These are phyloP conservation scores for Pterocles burchelli DNA, from an alignment of 2,113 vertebrate species.

Conservation along the genomic window DNA sequence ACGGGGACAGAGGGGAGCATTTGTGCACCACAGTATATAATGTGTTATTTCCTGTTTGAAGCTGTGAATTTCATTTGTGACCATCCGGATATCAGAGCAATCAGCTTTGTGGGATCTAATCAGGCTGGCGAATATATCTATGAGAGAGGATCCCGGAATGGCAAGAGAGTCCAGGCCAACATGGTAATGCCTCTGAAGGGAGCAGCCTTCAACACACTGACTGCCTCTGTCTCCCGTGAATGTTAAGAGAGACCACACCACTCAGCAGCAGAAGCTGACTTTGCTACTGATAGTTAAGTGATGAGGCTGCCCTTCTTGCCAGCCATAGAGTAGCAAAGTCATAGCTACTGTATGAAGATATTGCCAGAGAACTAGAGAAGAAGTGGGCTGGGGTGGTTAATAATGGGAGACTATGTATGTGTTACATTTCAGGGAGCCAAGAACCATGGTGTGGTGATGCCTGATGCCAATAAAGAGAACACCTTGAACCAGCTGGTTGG, in stretches of 20 bases:
- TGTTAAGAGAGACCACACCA: background rate
- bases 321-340: background rate
- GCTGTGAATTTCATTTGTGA: slow-evolving; percentile 97
- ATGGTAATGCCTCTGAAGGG: slow-evolving; percentile 81
- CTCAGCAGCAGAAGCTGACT: background rate
- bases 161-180: slow-evolving; percentile 97
- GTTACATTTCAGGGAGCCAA: slow-evolving; percentile 87
- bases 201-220: background rate
- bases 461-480: slow-evolving; percentile 97
- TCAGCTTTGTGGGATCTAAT: slow-evolving; percentile 99
- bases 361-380: background rate
- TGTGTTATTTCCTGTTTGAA: slow-evolving; percentile 71
- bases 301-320: background rate
- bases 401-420: background rate
- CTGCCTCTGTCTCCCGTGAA: background rate
- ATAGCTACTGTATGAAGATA: background rate
- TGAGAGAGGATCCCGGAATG: slow-evolving; percentile 91
- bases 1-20: background rate
- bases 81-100: slow-evolving; percentile 93
- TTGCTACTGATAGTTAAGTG: background rate
- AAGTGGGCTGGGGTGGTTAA: background rate
- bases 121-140: slow-evolving; percentile 97
- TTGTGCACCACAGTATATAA: background rate
- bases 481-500: slow-evolving; percentile 96
- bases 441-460: slow-evolving; percentile 98